phyloP scores from a whole-genome alignment of 2,113 vertebrate genomes.

The Phaetusa simplex region DNA sequence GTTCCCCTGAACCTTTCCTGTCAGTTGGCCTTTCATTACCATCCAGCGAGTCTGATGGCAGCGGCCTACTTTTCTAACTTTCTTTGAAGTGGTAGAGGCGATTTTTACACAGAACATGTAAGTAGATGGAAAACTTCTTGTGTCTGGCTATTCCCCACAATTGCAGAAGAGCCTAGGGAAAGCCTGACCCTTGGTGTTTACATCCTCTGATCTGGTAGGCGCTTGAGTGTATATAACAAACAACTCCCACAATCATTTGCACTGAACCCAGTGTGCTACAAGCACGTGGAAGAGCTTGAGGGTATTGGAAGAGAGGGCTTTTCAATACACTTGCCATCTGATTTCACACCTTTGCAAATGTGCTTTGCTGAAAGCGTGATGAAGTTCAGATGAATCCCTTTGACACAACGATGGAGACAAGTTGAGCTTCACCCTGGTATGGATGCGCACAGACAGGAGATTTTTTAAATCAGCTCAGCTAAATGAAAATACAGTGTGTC shows the following conservation, averaged over 20 bases:
- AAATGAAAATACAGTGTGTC: slow-evolving; percentile 60
- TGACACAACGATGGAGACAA: slow-evolving; percentile 23
- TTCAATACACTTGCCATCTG: not conserved
- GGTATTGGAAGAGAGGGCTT: not conserved
- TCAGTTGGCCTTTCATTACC: not conserved
- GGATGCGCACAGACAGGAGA: slow-evolving; percentile 31
- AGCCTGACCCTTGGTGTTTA: not conserved
- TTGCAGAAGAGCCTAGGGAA: not conserved
- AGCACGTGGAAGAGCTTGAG: not conserved
- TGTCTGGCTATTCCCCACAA: not conserved
- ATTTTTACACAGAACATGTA: not conserved
- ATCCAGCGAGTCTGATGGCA: not conserved
- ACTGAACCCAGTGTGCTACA: not conserved
- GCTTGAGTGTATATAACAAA: not conserved
- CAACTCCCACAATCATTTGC: not conserved
- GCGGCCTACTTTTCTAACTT: not conserved
- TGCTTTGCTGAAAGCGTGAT: slow-evolving; percentile 3
- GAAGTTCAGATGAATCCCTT: slow-evolving; percentile 45
- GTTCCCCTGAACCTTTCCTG: not conserved
- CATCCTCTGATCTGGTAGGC: not conserved
- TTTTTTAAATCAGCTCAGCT: slow-evolving; percentile 54
- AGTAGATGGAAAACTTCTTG: not conserved
- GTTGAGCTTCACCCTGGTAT: slow-evolving; percentile 37
- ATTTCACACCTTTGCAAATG: slow-evolving; percentile 30
- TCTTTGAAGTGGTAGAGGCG: not conserved